phyloP scores from a whole-genome alignment of 2,113 vertebrate genomes.

The Halcyon senegalensis region DNA sequence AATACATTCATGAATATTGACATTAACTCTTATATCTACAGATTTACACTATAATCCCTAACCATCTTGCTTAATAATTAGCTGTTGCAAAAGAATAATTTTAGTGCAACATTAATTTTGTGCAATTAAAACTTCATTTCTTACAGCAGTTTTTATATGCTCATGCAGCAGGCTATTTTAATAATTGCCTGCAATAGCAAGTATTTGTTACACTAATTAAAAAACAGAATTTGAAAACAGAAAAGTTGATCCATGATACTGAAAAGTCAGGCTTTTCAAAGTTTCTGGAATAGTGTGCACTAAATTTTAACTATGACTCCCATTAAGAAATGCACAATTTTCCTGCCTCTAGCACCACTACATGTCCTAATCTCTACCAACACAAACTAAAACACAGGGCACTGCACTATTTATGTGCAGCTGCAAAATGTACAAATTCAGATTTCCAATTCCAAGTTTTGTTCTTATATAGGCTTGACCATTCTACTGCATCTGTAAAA shows the following conservation, averaged over 20 bases:
- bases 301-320: not conserved
- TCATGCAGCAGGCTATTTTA: not conserved
- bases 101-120: not conserved
- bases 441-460: not conserved
- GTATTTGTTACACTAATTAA: not conserved
- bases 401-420: not conserved
- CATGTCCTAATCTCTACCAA: not conserved
- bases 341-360: not conserved
- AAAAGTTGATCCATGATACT: not conserved
- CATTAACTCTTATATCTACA: not conserved
- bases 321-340: not conserved
- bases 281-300: not conserved
- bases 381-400: not conserved
- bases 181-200: not conserved
- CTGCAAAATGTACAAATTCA: not conserved
- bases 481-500: not conserved
- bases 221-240: not conserved
- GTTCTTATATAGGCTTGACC: not conserved
- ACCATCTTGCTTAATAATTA: not conserved
- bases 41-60: not conserved
- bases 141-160: not conserved
- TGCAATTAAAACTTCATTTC: not conserved
- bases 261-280: not conserved
- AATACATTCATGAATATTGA: not conserved
- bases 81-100: not conserved